Conservation (phyloP, 2,113 vertebrate genomes). For the Martes martes region DNA sequence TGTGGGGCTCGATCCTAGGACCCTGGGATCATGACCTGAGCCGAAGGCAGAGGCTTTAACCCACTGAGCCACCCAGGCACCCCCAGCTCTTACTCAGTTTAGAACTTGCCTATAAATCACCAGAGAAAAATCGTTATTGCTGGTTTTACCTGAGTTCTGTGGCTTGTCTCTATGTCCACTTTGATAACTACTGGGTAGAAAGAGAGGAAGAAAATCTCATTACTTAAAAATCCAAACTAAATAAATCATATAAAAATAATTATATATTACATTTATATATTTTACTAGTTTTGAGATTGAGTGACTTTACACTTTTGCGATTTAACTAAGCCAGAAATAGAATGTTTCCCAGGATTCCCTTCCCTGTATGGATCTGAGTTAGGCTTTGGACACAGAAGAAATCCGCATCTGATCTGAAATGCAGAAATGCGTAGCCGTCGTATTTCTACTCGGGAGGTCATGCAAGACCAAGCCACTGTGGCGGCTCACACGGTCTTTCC, state of each 20-base stretch:
- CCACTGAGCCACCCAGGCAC: too few species aligned
- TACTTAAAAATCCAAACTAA: not conserved
- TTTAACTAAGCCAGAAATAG: conserved; percentile 8
- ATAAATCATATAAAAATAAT: not conserved
- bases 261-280: not conserved
- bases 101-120: not conserved
- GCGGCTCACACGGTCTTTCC: not conserved
- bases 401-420: not conserved
- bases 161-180: not conserved
- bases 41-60: too few species aligned
- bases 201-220: not conserved
- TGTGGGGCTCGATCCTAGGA: too few species aligned
- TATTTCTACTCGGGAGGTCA: not conserved
- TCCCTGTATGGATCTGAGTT: not conserved
- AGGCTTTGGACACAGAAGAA: not conserved
- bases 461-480: not conserved
- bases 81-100: too few species aligned
- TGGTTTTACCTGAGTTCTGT: not conserved
- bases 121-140: not conserved
- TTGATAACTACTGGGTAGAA: not conserved
- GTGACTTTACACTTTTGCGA: not conserved
- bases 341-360: not conserved
- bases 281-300: conserved; percentile 18
- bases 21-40: too few species aligned
- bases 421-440: not conserved